A percentile compares a stretch with the other conserved stretches of the same genome.
These are phyloP conservation scores for Cryptophagus acutangulus DNA, from an alignment of 2,888 invertebrate genomes.

Conservation along the genomic window DNA sequence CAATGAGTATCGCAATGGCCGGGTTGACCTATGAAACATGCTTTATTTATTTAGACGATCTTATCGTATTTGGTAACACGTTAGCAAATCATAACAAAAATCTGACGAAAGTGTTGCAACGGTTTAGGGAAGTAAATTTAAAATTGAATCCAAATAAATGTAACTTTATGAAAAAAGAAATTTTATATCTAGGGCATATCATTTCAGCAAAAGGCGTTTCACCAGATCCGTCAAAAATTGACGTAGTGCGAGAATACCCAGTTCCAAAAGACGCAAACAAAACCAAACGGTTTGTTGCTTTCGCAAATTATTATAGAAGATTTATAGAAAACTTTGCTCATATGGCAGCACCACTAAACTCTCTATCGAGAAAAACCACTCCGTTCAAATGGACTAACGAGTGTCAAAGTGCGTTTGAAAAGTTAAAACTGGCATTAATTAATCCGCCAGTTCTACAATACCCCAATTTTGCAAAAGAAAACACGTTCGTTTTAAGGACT, in stretches of 20 bases:
- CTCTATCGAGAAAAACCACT: slow-evolving; percentile 17
- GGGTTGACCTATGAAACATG: slow-evolving; percentile 17
- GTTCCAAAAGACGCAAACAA: slow-evolving; percentile 18
- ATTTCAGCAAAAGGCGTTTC: slow-evolving; percentile 8
- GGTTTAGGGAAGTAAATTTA: slow-evolving; percentile 9
- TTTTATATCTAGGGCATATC: slow-evolving; percentile 13
- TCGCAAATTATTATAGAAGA: slow-evolving; percentile 22
- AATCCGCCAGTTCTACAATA: slow-evolving; percentile 18
- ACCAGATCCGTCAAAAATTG: not conserved
- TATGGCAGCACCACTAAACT: slow-evolving; percentile 18
- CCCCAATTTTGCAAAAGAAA: slow-evolving; percentile 16
- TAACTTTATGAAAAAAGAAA: slow-evolving; percentile 20
- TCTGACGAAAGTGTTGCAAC: slow-evolving; percentile 12
- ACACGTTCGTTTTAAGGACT: slow-evolving; percentile 15
- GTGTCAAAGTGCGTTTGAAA: slow-evolving; percentile 21
- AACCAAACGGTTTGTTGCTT: slow-evolving; percentile 22
- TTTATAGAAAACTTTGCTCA: slow-evolving; percentile 19
- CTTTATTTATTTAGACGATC: not conserved
- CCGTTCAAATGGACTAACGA: slow-evolving; percentile 16
- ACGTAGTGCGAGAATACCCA: slow-evolving; percentile 19
- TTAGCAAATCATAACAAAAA: slow-evolving; percentile 21
- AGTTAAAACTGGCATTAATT: slow-evolving; percentile 10
- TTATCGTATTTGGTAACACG: slow-evolving; percentile 20
- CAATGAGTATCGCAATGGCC: slow-evolving; percentile 27
- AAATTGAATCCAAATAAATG: slow-evolving; percentile 20